phyloP scores from a whole-genome alignment of 92 coral and sea anemone species.

The Diadumene lineata region DNA sequence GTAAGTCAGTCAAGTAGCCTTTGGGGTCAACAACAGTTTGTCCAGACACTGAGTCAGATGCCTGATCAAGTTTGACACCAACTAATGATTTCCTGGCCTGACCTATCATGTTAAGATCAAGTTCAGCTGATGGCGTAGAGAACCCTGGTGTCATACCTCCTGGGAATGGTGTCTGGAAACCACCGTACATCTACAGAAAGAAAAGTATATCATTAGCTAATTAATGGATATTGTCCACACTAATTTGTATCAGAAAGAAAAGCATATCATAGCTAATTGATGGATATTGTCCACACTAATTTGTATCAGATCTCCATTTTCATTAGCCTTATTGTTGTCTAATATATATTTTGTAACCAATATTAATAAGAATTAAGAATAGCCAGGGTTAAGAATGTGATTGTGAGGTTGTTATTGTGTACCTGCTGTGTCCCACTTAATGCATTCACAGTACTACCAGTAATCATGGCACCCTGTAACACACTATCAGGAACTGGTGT shows the following conservation, averaged over 20 bases:
- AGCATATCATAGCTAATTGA: no score
- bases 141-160: conserved; percentile 86
- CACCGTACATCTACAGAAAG: conserved; percentile 67
- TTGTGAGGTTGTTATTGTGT: neutral
- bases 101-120: conserved; percentile 94
- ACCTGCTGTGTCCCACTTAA: conserved; percentile 89
- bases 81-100: conserved; percentile 97
- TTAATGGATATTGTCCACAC: no score
- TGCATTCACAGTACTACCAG: conserved; percentile 67
- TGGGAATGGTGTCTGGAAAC: conserved; percentile 95
- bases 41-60: conserved; percentile 96
- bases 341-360: no score
- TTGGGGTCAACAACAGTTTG: conserved; percentile 98
- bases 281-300: no score
- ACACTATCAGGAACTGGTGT: conserved; percentile 99
- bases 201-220: no score
- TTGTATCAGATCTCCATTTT: no score
- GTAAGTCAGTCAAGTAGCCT: conserved; percentile 92
- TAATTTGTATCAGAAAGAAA: no score
- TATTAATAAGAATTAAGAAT: no score
- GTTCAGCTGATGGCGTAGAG: conserved; percentile 93
- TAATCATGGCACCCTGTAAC: conserved; percentile 63
- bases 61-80: conserved; percentile 98
- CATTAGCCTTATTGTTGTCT: no score
- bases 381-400: conserved; percentile 1